Percentiles rank a stretch among this genome's conserved stretches.
Evolutionary conservation across 2,797 vertebrate species (phyloP).

Genomic region (Eidolon dupreanum): DNA sequence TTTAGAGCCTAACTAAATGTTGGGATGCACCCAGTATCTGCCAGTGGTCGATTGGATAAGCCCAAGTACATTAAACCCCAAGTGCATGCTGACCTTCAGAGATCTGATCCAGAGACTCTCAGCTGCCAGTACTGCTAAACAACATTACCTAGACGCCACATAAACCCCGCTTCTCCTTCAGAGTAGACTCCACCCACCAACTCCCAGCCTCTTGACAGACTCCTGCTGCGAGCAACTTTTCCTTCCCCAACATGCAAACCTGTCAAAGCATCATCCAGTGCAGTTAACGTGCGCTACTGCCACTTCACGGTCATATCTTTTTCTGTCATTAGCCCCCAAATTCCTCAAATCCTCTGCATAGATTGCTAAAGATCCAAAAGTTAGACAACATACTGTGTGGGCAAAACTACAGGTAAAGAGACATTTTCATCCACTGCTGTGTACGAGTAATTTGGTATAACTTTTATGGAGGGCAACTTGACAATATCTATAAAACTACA

Average conservation of each 20-base stretch:
- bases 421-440: background rate
- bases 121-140: background rate
- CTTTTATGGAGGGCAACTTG: background rate
- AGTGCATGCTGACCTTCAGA: background rate
- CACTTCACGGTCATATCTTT: background rate
- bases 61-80: background rate
- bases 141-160: background rate
- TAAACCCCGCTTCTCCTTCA: background rate
- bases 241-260: background rate
- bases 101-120: background rate
- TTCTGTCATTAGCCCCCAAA: background rate
- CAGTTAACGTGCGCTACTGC: background rate
- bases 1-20: background rate
- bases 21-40: background rate
- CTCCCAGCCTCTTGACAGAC: background rate
- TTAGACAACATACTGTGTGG: background rate
- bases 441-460: background rate
- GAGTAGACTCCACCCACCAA: no score
- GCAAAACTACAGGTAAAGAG: background rate
- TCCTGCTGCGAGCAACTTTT: background rate
- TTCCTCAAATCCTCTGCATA: background rate
- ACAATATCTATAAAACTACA: background rate
- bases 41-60: background rate
- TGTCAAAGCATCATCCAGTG: background rate
- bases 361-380: background rate